Conservation (phyloP, 1,140 invertebrate genomes). For the Temnothorax nylanderi region DNA sequence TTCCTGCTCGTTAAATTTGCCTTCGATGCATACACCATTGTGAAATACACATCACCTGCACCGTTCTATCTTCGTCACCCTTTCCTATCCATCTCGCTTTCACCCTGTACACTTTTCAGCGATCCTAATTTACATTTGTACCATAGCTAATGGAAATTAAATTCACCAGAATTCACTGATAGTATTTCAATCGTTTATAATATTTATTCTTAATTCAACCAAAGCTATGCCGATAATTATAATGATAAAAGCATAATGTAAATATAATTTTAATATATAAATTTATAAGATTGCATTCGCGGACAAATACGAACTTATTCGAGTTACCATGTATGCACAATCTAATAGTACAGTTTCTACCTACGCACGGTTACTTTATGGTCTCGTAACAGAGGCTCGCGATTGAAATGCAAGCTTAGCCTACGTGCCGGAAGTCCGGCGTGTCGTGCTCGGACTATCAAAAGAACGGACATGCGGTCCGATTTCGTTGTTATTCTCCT, state of each 20-base stretch:
- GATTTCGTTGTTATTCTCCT: constrained; percentile 69
- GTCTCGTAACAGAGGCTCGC: constrained; percentile 60
- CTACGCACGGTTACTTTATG: constrained; percentile 52
- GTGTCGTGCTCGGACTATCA: constrained; percentile 67
- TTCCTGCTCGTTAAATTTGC: constrained; percentile 63
- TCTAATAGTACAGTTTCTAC: constrained; percentile 30
- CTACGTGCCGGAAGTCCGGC: constrained; percentile 71
- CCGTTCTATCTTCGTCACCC: background rate
- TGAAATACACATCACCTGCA: background rate
- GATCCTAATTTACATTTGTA: background rate
- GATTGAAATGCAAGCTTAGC: constrained; percentile 72
- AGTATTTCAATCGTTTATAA: background rate
- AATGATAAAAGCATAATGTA: background rate
- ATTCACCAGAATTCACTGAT: background rate
- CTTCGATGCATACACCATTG: constrained; percentile 33
- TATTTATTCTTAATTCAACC: background rate
- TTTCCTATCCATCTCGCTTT: background rate
- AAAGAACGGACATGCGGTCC: constrained; percentile 59
- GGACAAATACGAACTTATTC: constrained; percentile 10
- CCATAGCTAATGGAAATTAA: background rate
- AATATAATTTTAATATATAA: background rate
- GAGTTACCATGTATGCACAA: constrained; percentile 15
- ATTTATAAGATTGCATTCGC: background rate
- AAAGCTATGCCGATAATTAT: background rate
- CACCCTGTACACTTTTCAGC: background rate